Percentiles rank a stretch among this genome's conserved stretches.
Evolutionary conservation across 1,140 invertebrate species (phyloP).

Genomic region (Centruroides sculpturatus): DNA sequence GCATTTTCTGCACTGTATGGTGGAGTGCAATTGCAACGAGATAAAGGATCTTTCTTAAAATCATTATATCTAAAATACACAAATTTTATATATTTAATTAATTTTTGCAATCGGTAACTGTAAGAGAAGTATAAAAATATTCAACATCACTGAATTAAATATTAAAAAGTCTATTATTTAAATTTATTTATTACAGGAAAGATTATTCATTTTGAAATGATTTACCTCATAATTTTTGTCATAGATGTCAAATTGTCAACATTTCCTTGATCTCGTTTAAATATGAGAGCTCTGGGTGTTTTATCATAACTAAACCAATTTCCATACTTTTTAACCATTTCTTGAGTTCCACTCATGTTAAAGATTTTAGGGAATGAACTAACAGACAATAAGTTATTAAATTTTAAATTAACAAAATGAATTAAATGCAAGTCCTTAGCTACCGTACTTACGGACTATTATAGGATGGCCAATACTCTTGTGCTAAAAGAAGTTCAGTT

Average conservation of each 20-base stretch:
- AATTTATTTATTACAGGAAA: no score
- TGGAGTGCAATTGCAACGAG: constrained; percentile 50
- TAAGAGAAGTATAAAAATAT: neutral
- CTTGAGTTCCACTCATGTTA: constrained; percentile 39
- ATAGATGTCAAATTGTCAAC: constrained; percentile 40
- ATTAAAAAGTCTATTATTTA: no score
- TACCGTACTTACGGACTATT: constrained; percentile 45
- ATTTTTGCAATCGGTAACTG: neutral
- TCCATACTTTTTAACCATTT: constrained; percentile 43
- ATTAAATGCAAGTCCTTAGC: no score
- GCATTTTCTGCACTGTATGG: constrained; percentile 56
- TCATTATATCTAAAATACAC: constrained; percentile 45
- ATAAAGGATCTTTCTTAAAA: constrained; percentile 49
- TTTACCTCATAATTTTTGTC: constrained; percentile 43
- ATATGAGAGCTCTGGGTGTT: constrained; percentile 47
- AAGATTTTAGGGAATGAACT: constrained; percentile 49
- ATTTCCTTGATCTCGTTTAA: constrained; percentile 41
- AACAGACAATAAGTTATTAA: constrained; percentile 1
- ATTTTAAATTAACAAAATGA: neutral
- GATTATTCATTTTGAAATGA: no score
- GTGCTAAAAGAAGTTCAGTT: constrained; percentile 45
- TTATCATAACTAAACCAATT: constrained; percentile 54
- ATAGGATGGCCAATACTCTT: constrained; percentile 59
- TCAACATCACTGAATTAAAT: neutral
- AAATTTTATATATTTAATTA: neutral